A percentile compares a stretch with the other conserved stretches of the same genome.
Evolutionary conservation across 2,888 invertebrate genomes (phyloP).

Genomic region (Taphrorychus bicolor): DNA sequence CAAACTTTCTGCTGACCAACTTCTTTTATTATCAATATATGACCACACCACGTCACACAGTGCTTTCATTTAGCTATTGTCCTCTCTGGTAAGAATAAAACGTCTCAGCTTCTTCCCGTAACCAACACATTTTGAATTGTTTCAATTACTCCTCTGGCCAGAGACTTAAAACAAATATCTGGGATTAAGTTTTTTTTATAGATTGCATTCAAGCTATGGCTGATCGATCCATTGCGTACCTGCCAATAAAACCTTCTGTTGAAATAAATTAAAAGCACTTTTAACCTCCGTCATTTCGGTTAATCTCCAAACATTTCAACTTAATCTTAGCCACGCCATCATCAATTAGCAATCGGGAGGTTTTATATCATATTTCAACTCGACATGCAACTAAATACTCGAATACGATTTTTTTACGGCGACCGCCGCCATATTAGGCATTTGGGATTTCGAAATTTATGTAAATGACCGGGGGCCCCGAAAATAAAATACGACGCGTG

Average conservation of each 20-base stretch:
- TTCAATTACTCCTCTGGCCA: too few relatives aligned
- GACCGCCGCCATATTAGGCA: slow-evolving; percentile 15
- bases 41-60: too few relatives aligned
- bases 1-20: too few relatives aligned
- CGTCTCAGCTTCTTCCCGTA: too few relatives aligned
- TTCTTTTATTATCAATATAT: too few relatives aligned
- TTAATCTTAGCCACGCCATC: neutral
- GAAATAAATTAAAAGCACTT: neutral
- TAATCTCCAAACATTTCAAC: neutral
- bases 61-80: too few relatives aligned
- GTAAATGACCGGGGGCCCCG: slow-evolving; percentile 7
- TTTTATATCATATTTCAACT: slow-evolving; percentile 4
- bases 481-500: slow-evolving; percentile 4
- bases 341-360: slow-evolving; percentile 4
- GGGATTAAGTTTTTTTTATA: too few relatives aligned
- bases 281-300: neutral
- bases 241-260: neutral
- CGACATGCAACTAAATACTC: slow-evolving; percentile 12
- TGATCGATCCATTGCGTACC: neutral
- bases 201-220: too few relatives aligned
- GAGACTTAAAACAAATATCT: too few relatives aligned
- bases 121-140: too few relatives aligned
- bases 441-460: slow-evolving; percentile 21
- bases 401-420: neutral
- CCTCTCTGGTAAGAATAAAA: too few relatives aligned